These are phyloP conservation scores for Rugalucina vietnamica DNA, from an alignment of 2,888 invertebrate genomes.

Conservation along the genomic window DNA sequence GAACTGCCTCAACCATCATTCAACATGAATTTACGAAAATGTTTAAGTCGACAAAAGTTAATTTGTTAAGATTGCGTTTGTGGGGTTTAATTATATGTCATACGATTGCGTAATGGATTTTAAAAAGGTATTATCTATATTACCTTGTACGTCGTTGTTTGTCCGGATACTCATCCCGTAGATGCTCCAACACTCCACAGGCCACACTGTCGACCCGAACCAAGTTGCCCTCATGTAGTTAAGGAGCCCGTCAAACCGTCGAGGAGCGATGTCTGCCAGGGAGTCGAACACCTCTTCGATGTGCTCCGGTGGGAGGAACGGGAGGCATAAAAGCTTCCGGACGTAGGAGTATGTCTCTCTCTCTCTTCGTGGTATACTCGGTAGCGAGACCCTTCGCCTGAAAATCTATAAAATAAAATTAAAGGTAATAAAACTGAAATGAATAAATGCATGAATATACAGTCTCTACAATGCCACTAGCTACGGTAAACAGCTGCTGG, in stretches of 20 bases:
- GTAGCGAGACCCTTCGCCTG: too few relatives aligned
- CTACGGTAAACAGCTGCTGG: too few relatives aligned
- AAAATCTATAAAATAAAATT: too few relatives aligned
- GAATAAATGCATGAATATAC: too few relatives aligned
- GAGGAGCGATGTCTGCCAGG: neutral
- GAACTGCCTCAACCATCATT: neutral
- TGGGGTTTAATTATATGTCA: neutral
- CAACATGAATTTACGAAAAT: neutral
- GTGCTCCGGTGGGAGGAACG: neutral
- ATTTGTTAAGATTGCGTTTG: neutral
- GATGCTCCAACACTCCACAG: neutral
- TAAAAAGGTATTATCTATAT: too few relatives aligned
- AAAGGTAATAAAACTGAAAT: too few relatives aligned
- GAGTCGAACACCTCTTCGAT: neutral
- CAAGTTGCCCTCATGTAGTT: neutral
- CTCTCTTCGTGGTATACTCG: neutral
- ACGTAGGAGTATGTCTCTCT: neutral
- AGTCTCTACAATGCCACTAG: too few relatives aligned
- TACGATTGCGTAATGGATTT: neutral
- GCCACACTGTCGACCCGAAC: neutral
- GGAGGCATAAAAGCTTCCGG: neutral
- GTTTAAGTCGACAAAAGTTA: neutral
- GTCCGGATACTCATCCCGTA: neutral
- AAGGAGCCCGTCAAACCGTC: neutral
- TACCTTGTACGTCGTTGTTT: neutral